These are phyloP conservation scores for Brachyptera risi DNA, from an alignment of 2,888 invertebrate genomes.

Conservation along the genomic window DNA sequence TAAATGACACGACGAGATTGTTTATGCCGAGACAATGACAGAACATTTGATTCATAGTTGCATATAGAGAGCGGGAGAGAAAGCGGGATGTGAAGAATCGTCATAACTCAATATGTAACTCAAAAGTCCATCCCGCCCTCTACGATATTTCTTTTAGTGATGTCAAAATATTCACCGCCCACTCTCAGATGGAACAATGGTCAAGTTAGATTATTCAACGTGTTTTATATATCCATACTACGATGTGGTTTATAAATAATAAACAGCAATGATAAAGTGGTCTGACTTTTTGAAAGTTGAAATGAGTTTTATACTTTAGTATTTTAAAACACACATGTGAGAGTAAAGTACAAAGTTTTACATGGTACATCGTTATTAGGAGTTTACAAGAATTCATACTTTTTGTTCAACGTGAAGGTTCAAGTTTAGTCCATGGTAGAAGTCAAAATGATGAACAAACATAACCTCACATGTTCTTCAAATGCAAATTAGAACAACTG, in stretches of 20 bases:
- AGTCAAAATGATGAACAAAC: no score
- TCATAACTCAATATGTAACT: constrained; percentile 31
- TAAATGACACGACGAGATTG: constrained; percentile 32
- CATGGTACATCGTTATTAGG: no score
- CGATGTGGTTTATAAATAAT: background rate
- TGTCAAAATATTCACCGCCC: constrained; percentile 32
- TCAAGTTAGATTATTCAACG: constrained; percentile 8
- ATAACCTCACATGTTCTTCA: no score
- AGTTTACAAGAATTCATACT: no score
- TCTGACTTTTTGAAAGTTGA: constrained; percentile 14
- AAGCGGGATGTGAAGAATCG: constrained; percentile 17
- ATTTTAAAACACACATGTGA: no score
- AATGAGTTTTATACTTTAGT: constrained; percentile 22
- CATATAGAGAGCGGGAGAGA: constrained; percentile 4
- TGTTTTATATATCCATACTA: background rate
- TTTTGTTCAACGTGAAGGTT: no score
- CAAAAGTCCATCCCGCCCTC: constrained; percentile 29
- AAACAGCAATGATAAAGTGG: background rate
- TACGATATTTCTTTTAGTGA: constrained; percentile 30
- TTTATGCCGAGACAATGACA: constrained; percentile 22
- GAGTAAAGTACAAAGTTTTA: no score
- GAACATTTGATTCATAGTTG: constrained; percentile 9
- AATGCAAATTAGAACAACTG: no score
- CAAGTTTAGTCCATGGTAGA: no score
- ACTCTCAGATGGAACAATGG: constrained; percentile 29